Percentiles rank a stretch among this genome's conserved stretches.
Evolutionary conservation across 2,888 invertebrate genomes (phyloP).

Genomic region (Tipula lateralis): DNA sequence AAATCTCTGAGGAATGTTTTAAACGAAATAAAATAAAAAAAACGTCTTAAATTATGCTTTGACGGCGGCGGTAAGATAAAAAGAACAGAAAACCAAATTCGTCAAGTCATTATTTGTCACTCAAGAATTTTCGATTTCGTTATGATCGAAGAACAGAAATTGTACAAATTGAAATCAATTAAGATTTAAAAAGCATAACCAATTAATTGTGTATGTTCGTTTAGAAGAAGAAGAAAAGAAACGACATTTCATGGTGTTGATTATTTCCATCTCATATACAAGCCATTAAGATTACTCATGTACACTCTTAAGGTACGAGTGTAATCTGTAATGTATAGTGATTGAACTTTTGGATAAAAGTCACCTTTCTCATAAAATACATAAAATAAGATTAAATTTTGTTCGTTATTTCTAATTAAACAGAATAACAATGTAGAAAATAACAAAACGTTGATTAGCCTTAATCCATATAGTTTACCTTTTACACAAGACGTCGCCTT

Average conservation of each 20-base stretch:
- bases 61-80: background rate
- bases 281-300: background rate
- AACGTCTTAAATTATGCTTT: no score
- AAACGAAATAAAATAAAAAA: no score
- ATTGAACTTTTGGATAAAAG: background rate
- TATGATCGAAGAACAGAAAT: background rate
- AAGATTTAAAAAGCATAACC: background rate
- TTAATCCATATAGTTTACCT: background rate
- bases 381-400: background rate
- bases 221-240: background rate
- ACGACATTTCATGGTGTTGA: background rate
- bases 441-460: background rate
- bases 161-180: background rate
- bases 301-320: background rate
- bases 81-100: background rate
- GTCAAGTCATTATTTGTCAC: constrained; percentile 24
- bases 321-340: background rate
- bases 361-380: background rate
- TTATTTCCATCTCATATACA: background rate
- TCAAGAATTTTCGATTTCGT: background rate
- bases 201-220: background rate
- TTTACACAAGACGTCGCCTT: no score
- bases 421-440: background rate
- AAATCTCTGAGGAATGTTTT: no score
- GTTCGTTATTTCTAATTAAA: background rate